These are phyloP conservation scores for Psylliodes chrysocephalus DNA, from an alignment of 2,888 invertebrate species.

Conservation along the genomic window DNA sequence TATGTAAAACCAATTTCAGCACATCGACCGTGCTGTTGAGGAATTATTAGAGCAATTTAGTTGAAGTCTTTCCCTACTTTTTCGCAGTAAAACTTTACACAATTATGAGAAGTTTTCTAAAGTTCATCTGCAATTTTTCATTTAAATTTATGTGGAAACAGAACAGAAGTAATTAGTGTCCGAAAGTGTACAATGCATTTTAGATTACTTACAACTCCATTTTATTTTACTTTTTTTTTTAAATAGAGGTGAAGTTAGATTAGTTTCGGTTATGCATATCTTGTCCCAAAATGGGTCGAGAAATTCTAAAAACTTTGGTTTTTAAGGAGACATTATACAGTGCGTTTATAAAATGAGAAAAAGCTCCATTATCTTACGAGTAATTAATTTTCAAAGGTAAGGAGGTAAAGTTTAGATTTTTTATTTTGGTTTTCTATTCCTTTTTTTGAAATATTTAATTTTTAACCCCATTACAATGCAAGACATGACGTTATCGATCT, in stretches of 20 bases:
- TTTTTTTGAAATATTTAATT: too few species aligned
- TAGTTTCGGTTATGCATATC: slow-evolving; percentile 27
- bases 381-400: too few species aligned
- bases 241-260: slow-evolving; percentile 33
- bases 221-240: slow-evolving; percentile 8
- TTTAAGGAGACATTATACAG: too few species aligned
- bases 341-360: too few species aligned
- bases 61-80: slow-evolving; percentile 8
- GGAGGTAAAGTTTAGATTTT: too few species aligned
- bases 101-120: slow-evolving; percentile 24
- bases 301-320: slow-evolving; percentile 15
- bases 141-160: slow-evolving; percentile 30
- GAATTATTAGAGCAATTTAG: slow-evolving; percentile 27
- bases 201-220: slow-evolving; percentile 29
- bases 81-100: slow-evolving; percentile 21
- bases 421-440: too few species aligned
- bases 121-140: slow-evolving; percentile 28
- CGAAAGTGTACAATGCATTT: slow-evolving; percentile 25
- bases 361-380: too few species aligned
- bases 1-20: slow-evolving; percentile 25
- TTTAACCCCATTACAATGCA: too few species aligned
- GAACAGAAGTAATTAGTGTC: slow-evolving; percentile 27
- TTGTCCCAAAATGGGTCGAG: slow-evolving; percentile 14
- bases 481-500: too few species aligned
- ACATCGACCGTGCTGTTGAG: slow-evolving; percentile 20